Base-by-base conservation (phyloP, 2,888 invertebrate genomes). In the Zaprionus lineosus region DNA sequence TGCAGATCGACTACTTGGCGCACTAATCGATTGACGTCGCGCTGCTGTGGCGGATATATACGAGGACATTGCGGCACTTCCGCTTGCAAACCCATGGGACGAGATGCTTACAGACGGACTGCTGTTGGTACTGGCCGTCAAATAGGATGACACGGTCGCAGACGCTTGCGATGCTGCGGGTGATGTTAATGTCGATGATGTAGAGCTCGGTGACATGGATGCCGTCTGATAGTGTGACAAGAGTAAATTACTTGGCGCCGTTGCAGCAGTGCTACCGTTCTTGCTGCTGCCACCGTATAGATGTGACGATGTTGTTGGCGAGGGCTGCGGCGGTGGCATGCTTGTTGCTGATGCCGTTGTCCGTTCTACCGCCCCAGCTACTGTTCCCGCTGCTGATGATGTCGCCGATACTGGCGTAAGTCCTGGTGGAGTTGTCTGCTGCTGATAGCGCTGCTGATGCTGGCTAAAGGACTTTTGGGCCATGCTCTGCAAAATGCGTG, bases 401-500 rank as follows among this genome's bases (percentile, higher is more conserved):
- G 65, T 31, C 65, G 72, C 39, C 59, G 8, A 24, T 8, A 11
- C 19, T 18, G 43, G 24, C 15, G 15, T 40, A 48, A 34, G 11
- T 40, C 41, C 15, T 41, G 58, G 36, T 29, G 29, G 18, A n/a
- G 77, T 15, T 52, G 86, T 39, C 11, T 75, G 64, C 19, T 84
- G 87, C n/a, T 61, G 83, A 34, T 52, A 64, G 26, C 56, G 76
- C 46, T 57, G 84, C 79, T 74, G 72, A 40, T 84, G 63, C 47
- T 88, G 88, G 43, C 73, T 79, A 40, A 88, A 88, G 0, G 89
- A 88, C 61, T 90, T 90, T 51, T 90, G 89, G 0, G 90, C 90
- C 87, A 90, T 89, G 61, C 90, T 90, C 55, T 90, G 90, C 15
- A 90, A 61, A 33, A 90, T 90, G 29, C 90, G 85, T 2, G 90